These are phyloP conservation scores for Sebastes paucispinis DNA, from an alignment of 2,797 vertebrate genomes.

Conservation along the genomic window DNA sequence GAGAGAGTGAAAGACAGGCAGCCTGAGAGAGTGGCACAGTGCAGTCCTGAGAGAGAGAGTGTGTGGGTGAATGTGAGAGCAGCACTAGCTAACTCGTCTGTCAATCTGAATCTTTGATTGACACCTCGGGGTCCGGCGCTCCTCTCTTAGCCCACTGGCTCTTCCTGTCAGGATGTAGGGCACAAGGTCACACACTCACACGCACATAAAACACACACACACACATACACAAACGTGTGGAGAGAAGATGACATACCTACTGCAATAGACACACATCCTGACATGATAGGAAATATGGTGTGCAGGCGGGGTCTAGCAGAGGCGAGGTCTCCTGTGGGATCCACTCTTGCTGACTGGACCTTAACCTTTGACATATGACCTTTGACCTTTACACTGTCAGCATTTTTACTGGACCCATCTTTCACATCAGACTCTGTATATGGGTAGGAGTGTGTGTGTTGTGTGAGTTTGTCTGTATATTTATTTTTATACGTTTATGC, in stretches of 20 bases:
- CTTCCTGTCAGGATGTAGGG: conserved; percentile 72
- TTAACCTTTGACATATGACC: conserved; percentile 66
- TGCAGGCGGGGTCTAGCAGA: conserved; percentile 13
- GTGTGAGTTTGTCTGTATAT: not conserved
- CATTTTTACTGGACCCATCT: conserved; percentile 36
- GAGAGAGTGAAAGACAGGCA: conserved; percentile 68
- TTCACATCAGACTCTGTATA: not conserved
- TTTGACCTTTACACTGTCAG: conserved; percentile 66
- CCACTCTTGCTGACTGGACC: conserved; percentile 65
- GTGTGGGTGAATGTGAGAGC: conserved; percentile 75
- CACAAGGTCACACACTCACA: conserved; percentile 54
- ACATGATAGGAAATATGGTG: conserved; percentile 1
- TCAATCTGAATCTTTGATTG: conserved; percentile 76
- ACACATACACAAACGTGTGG: not conserved
- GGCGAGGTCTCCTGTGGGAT: conserved; percentile 42
- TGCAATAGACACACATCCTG: not conserved
- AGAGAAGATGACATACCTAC: conserved; percentile 5
- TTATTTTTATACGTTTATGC: not conserved
- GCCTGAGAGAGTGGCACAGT: conserved; percentile 68
- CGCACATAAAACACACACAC: not conserved
- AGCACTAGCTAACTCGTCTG: conserved; percentile 66
- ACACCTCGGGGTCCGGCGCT: conserved; percentile 63
- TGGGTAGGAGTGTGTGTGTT: not conserved
- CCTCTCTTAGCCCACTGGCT: conserved; percentile 61
- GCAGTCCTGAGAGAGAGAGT: conserved; percentile 65